Evolutionary conservation across 2,113 vertebrate genomes (phyloP).

Genomic region (Gnathonemus echidnorhynchus): DNA sequence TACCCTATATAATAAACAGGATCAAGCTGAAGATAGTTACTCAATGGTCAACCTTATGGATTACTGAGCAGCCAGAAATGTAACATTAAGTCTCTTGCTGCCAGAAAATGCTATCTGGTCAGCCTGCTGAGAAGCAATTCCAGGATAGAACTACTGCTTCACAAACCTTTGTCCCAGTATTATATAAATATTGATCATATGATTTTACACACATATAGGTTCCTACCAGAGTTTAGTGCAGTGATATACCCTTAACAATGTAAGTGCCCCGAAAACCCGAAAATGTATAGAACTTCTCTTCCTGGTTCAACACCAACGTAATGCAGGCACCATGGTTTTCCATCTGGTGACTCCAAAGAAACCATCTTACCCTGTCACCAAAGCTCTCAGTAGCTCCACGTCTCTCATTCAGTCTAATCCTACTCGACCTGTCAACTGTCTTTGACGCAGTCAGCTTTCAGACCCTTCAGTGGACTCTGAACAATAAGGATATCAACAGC

Average conservation of each 20-base stretch:
- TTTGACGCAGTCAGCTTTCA: background rate
- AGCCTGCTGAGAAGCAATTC: background rate
- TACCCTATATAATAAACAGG: background rate
- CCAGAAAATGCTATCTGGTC: background rate
- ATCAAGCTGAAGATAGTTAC: background rate
- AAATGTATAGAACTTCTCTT: background rate
- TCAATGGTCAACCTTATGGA: background rate
- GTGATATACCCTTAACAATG: background rate
- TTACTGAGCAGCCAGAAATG: background rate
- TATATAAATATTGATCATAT: background rate
- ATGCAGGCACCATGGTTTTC: background rate
- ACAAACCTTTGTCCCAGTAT: background rate
- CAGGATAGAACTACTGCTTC: background rate
- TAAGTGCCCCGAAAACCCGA: background rate
- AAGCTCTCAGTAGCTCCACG: background rate
- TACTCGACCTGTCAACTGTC: background rate
- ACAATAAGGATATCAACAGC: background rate
- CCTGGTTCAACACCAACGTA: background rate
- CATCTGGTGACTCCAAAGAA: background rate
- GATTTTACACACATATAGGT: background rate
- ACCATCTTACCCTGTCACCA: background rate
- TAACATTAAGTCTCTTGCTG: background rate
- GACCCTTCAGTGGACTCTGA: slow-evolving; percentile 4
- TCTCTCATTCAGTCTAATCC: background rate
- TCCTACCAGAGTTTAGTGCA: background rate